Percentiles rank a stretch among this genome's conserved stretches.
phyloP scores from a whole-genome alignment of 1,140 invertebrate genomes.

The Spodoptera frugiperda region DNA sequence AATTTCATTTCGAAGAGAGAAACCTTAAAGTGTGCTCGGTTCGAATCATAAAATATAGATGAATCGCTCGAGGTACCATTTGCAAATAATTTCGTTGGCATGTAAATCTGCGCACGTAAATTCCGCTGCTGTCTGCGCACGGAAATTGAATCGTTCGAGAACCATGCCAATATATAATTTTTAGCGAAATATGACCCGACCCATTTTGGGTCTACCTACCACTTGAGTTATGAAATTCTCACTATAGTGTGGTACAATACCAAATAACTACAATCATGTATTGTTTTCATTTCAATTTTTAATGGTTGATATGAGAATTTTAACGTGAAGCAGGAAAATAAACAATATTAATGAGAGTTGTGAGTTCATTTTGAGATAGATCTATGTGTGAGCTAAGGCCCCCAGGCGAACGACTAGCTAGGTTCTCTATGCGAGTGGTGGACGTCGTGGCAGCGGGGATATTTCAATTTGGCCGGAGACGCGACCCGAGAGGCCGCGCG shows the following conservation, averaged over 20 bases:
- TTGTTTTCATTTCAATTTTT: not conserved
- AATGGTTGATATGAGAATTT: not conserved
- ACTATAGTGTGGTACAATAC: slow-evolving; percentile 14
- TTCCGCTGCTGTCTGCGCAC: slow-evolving; percentile 79
- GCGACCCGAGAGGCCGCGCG: slow-evolving; percentile 82
- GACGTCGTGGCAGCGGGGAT: slow-evolving; percentile 75
- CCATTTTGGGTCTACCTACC: slow-evolving; percentile 47
- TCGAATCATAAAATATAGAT: slow-evolving; percentile 74
- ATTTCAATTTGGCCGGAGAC: slow-evolving; percentile 85
- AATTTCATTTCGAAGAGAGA: slow-evolving; percentile 52
- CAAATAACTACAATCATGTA: slow-evolving; percentile 1
- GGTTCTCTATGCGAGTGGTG: slow-evolving; percentile 63
- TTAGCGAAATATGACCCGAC: slow-evolving; percentile 65
- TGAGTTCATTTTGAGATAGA: slow-evolving; percentile 37
- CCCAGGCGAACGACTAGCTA: slow-evolving; percentile 17
- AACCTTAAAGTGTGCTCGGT: slow-evolving; percentile 54
- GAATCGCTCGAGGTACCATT: slow-evolving; percentile 74
- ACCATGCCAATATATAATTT: slow-evolving; percentile 81
- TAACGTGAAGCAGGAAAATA: not conserved
- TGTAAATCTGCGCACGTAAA: slow-evolving; percentile 84
- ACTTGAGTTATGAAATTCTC: slow-evolving; percentile 45
- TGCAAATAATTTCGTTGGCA: slow-evolving; percentile 80
- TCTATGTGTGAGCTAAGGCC: slow-evolving; percentile 63
- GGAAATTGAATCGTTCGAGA: slow-evolving; percentile 83
- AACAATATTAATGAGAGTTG: not conserved